A percentile compares a stretch with the other conserved stretches of the same genome.
Evolutionary conservation across 2,113 vertebrate species (phyloP).

Genomic region (Serilophus lunatus): DNA sequence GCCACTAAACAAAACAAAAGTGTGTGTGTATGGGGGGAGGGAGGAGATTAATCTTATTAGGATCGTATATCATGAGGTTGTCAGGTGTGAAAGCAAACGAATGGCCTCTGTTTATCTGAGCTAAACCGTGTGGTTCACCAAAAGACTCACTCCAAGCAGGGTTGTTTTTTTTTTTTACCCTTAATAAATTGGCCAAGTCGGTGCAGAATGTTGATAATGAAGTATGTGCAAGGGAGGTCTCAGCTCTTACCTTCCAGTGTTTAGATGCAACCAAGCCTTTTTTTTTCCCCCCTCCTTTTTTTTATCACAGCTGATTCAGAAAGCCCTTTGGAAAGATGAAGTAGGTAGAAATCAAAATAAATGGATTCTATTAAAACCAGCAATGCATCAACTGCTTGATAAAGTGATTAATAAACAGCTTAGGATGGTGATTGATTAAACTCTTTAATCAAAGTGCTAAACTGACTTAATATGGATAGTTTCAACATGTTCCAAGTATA

Average conservation of each 20-base stretch:
- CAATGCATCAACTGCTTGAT: slow-evolving; percentile 99
- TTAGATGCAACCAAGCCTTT: slow-evolving; percentile 60
- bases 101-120: slow-evolving; percentile 96
- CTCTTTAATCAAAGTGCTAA: slow-evolving; percentile 98
- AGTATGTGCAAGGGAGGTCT: slow-evolving; percentile 78
- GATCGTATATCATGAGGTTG: slow-evolving; percentile 92
- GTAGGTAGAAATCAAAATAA: slow-evolving; percentile 99
- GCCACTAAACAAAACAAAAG: slow-evolving; percentile 64
- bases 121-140: slow-evolving; percentile 88
- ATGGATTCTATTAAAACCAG: slow-evolving; percentile 99
- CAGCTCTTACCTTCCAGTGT: slow-evolving; percentile 72
- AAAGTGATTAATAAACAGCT: slow-evolving; percentile 99
- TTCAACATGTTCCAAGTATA: slow-evolving; percentile 82
- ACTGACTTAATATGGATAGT: slow-evolving; percentile 88
- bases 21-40: slow-evolving; percentile 53
- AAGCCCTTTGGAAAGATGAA: slow-evolving; percentile 94
- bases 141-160: slow-evolving; percentile 81
- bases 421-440: slow-evolving; percentile 99
- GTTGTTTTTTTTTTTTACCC: slow-evolving; percentile 48
- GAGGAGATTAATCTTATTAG: slow-evolving; percentile 92
- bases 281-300: background rate
- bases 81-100: slow-evolving; percentile 96
- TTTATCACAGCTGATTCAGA: slow-evolving; percentile 95
- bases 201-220: slow-evolving; percentile 86
- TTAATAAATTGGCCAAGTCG: slow-evolving; percentile 96